Conservation (phyloP, 2,113 vertebrate species). For the Ascaphus truei region DNA sequence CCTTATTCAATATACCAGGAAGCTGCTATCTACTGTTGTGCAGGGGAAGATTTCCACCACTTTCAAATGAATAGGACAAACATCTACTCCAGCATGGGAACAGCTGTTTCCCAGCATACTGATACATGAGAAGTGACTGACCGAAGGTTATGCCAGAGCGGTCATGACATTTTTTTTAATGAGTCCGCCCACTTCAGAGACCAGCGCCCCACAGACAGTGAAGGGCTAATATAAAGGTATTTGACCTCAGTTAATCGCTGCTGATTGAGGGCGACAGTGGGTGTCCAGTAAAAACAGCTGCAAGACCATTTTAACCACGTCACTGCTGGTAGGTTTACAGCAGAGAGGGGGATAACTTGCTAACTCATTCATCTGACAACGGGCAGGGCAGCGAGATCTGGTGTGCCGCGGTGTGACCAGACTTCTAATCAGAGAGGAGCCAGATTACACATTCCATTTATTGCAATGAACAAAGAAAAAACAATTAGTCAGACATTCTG, state of each 20-base stretch:
- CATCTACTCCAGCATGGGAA: too few relatives aligned
- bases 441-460: conserved; percentile 24
- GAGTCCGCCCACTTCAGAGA: too few relatives aligned
- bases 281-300: neutral
- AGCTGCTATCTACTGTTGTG: too few relatives aligned
- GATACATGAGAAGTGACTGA: too few relatives aligned
- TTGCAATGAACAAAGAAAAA: conserved; percentile 20
- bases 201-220: neutral
- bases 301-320: neutral
- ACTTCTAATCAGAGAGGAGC: conserved; percentile 24
- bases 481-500: conserved; percentile 26
- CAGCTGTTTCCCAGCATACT: too few relatives aligned
- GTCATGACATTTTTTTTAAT: too few relatives aligned
- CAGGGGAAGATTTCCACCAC: too few relatives aligned
- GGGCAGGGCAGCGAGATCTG: conserved; percentile 13
- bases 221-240: neutral
- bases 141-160: too few relatives aligned
- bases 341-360: neutral
- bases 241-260: neutral
- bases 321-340: neutral
- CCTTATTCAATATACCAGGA: too few relatives aligned
- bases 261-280: neutral
- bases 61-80: too few relatives aligned
- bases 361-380: conserved; percentile 27
- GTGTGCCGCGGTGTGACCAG: conserved; percentile 11